A percentile compares a stretch with the other conserved stretches of the same genome.
phyloP scores from a whole-genome alignment of 2,797 vertebrate species.

The Chrysocyon brachyurus region DNA sequence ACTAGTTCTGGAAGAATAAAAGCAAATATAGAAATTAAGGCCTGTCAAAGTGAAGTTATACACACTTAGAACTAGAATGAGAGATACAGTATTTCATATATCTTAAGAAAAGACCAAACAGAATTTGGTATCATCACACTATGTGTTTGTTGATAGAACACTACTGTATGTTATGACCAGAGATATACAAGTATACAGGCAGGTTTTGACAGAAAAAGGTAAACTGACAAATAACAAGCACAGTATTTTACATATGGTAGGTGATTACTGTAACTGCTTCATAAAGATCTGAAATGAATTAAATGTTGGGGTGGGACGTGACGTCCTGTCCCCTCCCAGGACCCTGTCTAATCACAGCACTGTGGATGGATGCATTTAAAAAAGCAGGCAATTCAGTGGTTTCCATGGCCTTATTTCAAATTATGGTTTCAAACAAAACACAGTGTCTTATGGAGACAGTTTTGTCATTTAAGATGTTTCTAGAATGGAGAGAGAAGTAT shows the following conservation, averaged over 20 bases:
- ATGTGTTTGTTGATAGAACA: not conserved
- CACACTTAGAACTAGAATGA: not conserved
- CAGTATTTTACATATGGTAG: not conserved
- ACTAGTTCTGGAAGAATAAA: constrained; percentile 48
- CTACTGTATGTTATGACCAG: not conserved
- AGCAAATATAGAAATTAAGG: constrained; percentile 40
- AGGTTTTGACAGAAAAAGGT: constrained; percentile 36
- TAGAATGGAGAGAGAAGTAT: constrained; percentile 44
- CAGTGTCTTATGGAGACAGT: not conserved
- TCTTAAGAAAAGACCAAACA: constrained; percentile 45
- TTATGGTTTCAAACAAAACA: constrained; percentile 65
- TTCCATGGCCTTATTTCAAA: constrained; percentile 61
- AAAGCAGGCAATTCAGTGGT: constrained; percentile 18
- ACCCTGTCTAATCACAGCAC: not conserved
- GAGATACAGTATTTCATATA: not conserved
- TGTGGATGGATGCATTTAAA: not conserved
- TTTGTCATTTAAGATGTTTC: constrained; percentile 53
- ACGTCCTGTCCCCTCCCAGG: too few relatives aligned
- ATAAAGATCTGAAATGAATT: constrained; percentile 60
- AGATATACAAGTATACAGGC: not conserved
- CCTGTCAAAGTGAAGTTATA: constrained; percentile 31
- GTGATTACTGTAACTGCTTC: not conserved
- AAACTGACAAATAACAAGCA: constrained; percentile 44
- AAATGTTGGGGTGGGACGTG: not conserved
- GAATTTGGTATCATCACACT: constrained; percentile 11